Percentiles rank a stretch among this genome's conserved stretches.
phyloP scores from a whole-genome alignment of 2,888 invertebrate species.

The Machimus atricapillus region DNA sequence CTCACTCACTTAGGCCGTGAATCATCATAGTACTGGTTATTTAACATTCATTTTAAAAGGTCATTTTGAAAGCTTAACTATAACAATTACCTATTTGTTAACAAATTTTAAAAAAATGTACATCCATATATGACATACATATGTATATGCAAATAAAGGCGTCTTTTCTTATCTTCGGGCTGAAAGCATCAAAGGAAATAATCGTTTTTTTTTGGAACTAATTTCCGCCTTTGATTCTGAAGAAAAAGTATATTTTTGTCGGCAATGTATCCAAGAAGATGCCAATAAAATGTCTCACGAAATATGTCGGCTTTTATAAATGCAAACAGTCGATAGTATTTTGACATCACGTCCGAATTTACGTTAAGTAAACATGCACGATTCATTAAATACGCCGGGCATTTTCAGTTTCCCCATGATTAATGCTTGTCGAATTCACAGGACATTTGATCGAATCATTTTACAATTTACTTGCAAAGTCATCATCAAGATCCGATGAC shows the following conservation, averaged over 20 bases:
- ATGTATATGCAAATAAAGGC: background rate
- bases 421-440: background rate
- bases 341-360: background rate
- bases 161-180: background rate
- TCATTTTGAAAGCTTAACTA: too few relatives aligned
- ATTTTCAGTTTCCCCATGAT: conserved; percentile 10
- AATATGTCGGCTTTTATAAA: background rate
- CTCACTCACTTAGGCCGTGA: too few relatives aligned
- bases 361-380: conserved; percentile 8
- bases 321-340: background rate
- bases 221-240: background rate
- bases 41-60: too few relatives aligned
- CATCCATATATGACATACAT: too few relatives aligned
- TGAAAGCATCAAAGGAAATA: background rate
- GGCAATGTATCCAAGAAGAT: background rate
- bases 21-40: too few relatives aligned
- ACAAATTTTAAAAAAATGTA: background rate
- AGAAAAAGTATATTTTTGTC: background rate
- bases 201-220: background rate
- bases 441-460: background rate
- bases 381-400: background rate
- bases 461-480: background rate
- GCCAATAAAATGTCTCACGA: background rate
- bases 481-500: background rate
- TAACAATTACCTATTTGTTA: background rate